Percentiles rank a stretch among this genome's conserved stretches.
These are phyloP conservation scores for Diploptera punctata DNA, from an alignment of 2,888 invertebrate species.

Conservation along the genomic window DNA sequence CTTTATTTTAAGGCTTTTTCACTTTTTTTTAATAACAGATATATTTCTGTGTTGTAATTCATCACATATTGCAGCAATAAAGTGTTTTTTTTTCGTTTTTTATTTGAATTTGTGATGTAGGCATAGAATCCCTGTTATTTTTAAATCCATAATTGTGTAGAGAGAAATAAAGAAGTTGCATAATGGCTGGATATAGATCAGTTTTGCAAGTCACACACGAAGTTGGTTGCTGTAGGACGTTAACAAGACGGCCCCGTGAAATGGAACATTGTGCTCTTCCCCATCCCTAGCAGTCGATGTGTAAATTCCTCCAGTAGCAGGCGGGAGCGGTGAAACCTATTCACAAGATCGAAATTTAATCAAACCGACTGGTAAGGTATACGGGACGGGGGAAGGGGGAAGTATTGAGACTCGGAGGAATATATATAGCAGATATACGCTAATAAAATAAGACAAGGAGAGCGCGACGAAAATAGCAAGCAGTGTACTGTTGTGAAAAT, in stretches of 20 bases:
- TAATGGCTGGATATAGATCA: not conserved
- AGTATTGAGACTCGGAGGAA: conserved; percentile 11
- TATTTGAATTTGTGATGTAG: too few relatives aligned
- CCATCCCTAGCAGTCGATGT: conserved; percentile 11
- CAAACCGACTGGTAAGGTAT: conserved; percentile 29
- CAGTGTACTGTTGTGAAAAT: conserved; percentile 1
- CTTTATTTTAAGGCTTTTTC: too few relatives aligned
- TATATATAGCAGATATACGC: conserved; percentile 4
- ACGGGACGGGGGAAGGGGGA: not conserved
- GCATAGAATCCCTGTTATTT: too few relatives aligned
- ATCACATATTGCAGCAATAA: too few relatives aligned
- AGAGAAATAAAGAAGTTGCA: too few relatives aligned
- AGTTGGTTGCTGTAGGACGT: conserved; percentile 16
- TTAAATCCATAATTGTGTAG: too few relatives aligned
- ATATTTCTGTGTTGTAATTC: too few relatives aligned
- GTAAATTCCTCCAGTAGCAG: conserved; percentile 33
- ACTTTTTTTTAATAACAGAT: too few relatives aligned
- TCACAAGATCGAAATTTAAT: conserved; percentile 31
- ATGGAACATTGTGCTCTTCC: conserved; percentile 19
- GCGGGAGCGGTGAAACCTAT: conserved; percentile 25
- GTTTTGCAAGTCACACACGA: not conserved
- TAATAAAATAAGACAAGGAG: conserved; percentile 26
- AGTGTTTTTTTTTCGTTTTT: too few relatives aligned
- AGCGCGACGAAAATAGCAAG: not conserved
- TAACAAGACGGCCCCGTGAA: conserved; percentile 30